Percentiles rank a stretch among this genome's conserved stretches.
These are phyloP conservation scores for Trachelus iudaicus DNA, from an alignment of 2,888 invertebrate genomes.

Conservation along the genomic window DNA sequence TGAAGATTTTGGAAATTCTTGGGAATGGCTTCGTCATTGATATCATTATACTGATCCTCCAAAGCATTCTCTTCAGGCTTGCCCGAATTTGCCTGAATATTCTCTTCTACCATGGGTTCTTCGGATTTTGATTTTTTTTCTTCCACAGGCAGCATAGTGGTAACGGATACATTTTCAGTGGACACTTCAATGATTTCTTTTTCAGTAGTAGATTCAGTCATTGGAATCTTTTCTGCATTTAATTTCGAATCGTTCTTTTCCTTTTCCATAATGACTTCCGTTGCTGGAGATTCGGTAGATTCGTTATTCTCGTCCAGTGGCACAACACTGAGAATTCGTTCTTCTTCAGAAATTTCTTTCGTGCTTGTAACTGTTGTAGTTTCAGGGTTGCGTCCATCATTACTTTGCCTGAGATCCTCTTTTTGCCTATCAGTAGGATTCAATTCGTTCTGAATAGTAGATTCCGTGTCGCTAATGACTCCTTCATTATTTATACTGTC, in stretches of 20 bases:
- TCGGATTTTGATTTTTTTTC: slow-evolving; percentile 9
- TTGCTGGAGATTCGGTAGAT: neutral
- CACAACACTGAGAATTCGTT: slow-evolving; percentile 36
- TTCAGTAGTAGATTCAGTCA: slow-evolving; percentile 11
- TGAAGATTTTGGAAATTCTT: slow-evolving; percentile 33
- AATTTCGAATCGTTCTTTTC: neutral
- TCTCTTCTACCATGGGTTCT: slow-evolving; percentile 12
- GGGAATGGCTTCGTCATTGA: slow-evolving; percentile 48
- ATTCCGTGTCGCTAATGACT: neutral
- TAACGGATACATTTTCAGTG: slow-evolving; percentile 22
- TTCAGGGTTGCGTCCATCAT: neutral
- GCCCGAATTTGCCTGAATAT: slow-evolving; percentile 20
- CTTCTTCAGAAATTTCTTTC: slow-evolving; percentile 44
- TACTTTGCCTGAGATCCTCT: neutral
- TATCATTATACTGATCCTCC: slow-evolving; percentile 61
- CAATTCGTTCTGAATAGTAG: neutral
- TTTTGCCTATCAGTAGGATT: neutral
- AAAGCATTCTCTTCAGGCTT: slow-evolving; percentile 49
- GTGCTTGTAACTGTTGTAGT: neutral
- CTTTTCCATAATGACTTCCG: neutral
- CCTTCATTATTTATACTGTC: neutral
- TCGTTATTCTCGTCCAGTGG: slow-evolving; percentile 34
- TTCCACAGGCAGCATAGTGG: slow-evolving; percentile 12
- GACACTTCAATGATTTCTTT: slow-evolving; percentile 8
- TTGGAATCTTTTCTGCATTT: neutral